A percentile compares a stretch with the other conserved stretches of the same genome.
Conservation (phyloP, 1,140 invertebrate species). For the Aporrectodea caliginosa region DNA sequence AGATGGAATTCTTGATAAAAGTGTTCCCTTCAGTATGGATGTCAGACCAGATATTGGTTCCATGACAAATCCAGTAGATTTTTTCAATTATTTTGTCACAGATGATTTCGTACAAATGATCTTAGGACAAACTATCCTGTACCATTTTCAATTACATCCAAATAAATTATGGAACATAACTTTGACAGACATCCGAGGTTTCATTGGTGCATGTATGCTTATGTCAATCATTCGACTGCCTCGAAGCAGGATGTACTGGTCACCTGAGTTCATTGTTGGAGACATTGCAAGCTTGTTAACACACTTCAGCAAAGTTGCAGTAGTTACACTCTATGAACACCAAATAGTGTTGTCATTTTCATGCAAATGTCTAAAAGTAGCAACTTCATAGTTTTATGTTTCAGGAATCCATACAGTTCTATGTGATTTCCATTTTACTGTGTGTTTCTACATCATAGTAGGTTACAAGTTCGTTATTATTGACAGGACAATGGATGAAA, state of each 20-base stretch:
- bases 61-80: background rate
- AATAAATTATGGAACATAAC: background rate
- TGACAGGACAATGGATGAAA: too few relatives aligned
- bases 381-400: too few relatives aligned
- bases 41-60: too few relatives aligned
- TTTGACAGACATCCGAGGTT: background rate
- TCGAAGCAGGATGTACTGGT: constrained; percentile 38
- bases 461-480: too few relatives aligned
- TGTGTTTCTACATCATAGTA: background rate
- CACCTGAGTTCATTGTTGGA: constrained; percentile 31
- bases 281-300: constrained; percentile 37
- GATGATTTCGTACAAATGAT: background rate
- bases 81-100: background rate
- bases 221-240: background rate
- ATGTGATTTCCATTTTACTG: constrained; percentile 50
- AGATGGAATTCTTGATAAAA: too few relatives aligned
- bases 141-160: background rate
- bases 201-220: background rate
- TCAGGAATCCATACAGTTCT: constrained; percentile 46
- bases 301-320: too few relatives aligned
- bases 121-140: background rate
- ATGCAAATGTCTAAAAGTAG: too few relatives aligned
- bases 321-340: too few relatives aligned
- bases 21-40: too few relatives aligned
- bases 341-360: too few relatives aligned